Conservation (phyloP, 2,113 vertebrate genomes). For the Marmota flaviventris region DNA sequence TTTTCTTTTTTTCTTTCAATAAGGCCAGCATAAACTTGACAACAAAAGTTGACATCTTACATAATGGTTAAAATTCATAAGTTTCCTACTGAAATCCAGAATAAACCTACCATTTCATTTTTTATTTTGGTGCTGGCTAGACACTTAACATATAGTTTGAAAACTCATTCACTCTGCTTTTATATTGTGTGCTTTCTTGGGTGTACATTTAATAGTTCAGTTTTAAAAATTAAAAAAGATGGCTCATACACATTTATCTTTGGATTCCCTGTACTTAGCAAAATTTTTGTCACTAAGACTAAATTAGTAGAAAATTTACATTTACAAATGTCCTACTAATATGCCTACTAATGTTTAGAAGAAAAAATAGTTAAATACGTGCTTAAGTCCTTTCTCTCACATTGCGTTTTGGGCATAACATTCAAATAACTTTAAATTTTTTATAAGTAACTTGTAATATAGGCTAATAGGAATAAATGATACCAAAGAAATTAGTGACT, state of each 20-base stretch:
- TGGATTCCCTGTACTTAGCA: not conserved
- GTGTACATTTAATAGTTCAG: not conserved
- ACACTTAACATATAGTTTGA: not conserved
- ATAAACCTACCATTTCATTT: not conserved
- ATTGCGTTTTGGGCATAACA: not conserved
- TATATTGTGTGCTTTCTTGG: not conserved
- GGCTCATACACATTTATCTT: not conserved
- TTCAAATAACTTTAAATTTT: not conserved
- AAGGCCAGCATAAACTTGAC: not conserved
- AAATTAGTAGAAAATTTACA: not conserved
- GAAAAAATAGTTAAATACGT: not conserved
- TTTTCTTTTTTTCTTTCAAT: not conserved
- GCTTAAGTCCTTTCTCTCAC: not conserved
- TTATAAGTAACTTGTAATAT: not conserved
- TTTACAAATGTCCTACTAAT: not conserved
- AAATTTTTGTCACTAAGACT: not conserved
- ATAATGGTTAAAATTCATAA: not conserved
- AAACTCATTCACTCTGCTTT: not conserved
- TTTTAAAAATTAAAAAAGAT: conserved; percentile 1
- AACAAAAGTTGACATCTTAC: not conserved
- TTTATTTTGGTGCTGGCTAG: not conserved
- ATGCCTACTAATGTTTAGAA: not conserved
- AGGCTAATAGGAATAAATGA: not conserved
- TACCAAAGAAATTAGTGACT: not conserved
- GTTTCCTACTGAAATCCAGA: not conserved